Evolutionary conservation across 2,888 invertebrate species (phyloP), one percentile per base, ranked within the genome.

Genomic region (Congeria kusceri): DNA sequence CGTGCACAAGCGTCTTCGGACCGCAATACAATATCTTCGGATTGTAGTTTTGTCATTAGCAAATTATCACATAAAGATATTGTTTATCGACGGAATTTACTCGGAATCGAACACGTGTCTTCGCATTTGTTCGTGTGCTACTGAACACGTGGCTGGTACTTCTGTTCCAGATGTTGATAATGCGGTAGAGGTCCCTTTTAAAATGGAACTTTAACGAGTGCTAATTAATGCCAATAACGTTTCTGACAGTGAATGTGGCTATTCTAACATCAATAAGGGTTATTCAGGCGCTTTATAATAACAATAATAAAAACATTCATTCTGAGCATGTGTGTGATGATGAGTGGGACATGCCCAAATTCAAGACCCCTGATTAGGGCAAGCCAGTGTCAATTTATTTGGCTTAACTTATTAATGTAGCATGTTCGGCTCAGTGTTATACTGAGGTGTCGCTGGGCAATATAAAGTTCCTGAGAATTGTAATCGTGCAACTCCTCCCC

Each of bases 401-500:
- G 18, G 69, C 69, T 23, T 44, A 61, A 29, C 46, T 69, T 9
- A 61, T 69, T 1, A 61, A 69, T 61, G 49, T 25, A 15, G 59
- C 69, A 15, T 61, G 61, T 61, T 25, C 68, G 0, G 15, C 27
- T n/a, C 62, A 49, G 23, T 68, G 68, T 62, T 49, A 62, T 0
- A 68, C 57, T 7, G 74, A 75, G 5, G 49, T 25, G 15, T 20
- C 61, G 2, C 23, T 61, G 29, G n/a, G 15, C 1, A 59, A 18
- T 69, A 69, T 49, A 46, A 69, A 23, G 29, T 69, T 20, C 69
- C 69, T 15, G 23, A 47, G 20, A 69, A 69, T 20, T 69, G 69
- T 69, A 29, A 61, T 27, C 46, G 47, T 20, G n/a, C 57, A 27
- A 58, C 57, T 4, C 47, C 72, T 0, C 64, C 72, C n/a, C 0